Evolutionary conservation across 2,797 vertebrate species (phyloP), one percentile per base, ranked within the genome.

Genomic region (Sebastes baramenuke): DNA sequence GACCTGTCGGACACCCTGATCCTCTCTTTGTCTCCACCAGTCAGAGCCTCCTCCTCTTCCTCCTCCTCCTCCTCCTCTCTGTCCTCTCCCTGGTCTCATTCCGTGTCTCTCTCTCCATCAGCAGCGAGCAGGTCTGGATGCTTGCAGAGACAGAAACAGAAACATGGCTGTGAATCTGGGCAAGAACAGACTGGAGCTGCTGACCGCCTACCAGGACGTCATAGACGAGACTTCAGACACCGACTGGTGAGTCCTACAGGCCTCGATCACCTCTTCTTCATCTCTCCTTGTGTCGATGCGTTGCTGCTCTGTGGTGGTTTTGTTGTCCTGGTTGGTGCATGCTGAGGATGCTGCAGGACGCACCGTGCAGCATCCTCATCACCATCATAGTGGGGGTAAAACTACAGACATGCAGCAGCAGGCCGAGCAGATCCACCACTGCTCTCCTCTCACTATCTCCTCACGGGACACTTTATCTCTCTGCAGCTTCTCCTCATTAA

Each of bases 151-250:
- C 34, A 36, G 34, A 36, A 36, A 91, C 92, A 64, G 65, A 70
- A 91, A 88, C 91, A 96, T 96, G 96, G 95, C 96, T 87, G 97
- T 98, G 93, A 98, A 97, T 95, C 98, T 99, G 95, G 95, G 96
- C 82, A 96, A 96, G 90, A 97, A 99, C 96, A 95, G 98, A 94
- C 97, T 98, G 96, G 95, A 95, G 88, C 97, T 99, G 94, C 97
- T 99, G 90, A 97, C 97, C 89, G 96, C 97, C 69, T 99, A 99
- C 92, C 97, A 98, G 96, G 97, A 98, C 94, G 98, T 99, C 94
- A 98, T 98, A 72, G 96, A 96, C 90, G 97, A 98, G 86, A 95
- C 96, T 79, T 96, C 96, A 82, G 90, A 96, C 92, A 96, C 96
- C 81, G 97, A 99, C 96, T 99, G 98, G 98, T 99, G 93, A 98